Evolutionary conservation across 2,797 vertebrate species (phyloP), one percentile per base, ranked within the genome.

Genomic region (Spinibarbus caldwelli): DNA sequence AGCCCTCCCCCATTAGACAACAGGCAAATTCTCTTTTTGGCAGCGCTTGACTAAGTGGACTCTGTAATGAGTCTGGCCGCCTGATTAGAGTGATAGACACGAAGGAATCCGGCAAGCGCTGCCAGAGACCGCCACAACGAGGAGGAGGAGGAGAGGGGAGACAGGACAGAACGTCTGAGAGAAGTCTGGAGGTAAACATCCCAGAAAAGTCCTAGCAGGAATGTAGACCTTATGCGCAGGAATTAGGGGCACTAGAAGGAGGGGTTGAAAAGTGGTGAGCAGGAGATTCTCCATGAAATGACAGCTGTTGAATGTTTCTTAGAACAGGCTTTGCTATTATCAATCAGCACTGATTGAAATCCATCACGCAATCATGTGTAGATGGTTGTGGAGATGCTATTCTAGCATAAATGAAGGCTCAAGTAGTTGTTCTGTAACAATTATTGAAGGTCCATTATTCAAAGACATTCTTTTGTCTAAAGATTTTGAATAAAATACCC

Each of bases 171-270:
- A 77, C n/a, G 57, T 87, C 93, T 54, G 68, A 87, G 31, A 93
- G 91, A 92, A 86, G 93, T 92, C 89, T 82, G 81, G 77, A 86
- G 80, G 49, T 79, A 71, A 77, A 72, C 93, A 90, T 89, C 93
- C 21, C 72, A 12, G 49, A 57, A 91, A 93, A 91, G 90, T 89
- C 89, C 92, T 93, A 94, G 89, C 88, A 93, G 92, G 93, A 95
- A 95, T 94, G 93, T 43, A 89, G 92, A 75, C 91, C 79, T 87
- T 86, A 78, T 70, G 85, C 19, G 12, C 70, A 31, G 57, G 78
- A 45, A 52, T 43, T 78, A 68, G 43, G 88, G 91, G 91, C 93
- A 93, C 90, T 90, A 47, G 72, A 78, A 49, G 62, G 64, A 82
- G 70, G 72, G 47, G 36, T 14, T 80, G 66, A 54, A 75, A 71